Percentiles rank a stretch among this genome's conserved stretches.
phyloP scores from a whole-genome alignment of 2,888 invertebrate genomes.

The Lycophotia porphyrea region DNA sequence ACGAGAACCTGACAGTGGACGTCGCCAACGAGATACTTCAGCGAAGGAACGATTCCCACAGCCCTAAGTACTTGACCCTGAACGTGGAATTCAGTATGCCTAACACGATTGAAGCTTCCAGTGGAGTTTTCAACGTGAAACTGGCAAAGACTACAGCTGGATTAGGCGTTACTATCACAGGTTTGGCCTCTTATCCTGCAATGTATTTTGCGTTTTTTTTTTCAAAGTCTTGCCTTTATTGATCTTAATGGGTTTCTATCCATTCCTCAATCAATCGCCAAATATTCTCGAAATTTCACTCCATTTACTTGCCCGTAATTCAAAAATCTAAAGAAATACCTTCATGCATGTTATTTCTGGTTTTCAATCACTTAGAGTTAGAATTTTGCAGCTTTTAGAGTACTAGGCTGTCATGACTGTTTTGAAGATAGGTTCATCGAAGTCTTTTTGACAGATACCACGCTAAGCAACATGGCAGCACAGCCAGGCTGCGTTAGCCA shows the following conservation, averaged over 20 bases:
- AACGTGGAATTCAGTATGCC: constrained; percentile 97
- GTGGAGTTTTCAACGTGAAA: constrained; percentile 97
- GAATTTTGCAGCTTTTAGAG: neutral
- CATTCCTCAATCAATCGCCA: neutral
- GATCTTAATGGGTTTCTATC: neutral
- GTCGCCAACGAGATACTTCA: constrained; percentile 91
- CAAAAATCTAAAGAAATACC: neutral
- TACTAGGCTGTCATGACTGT: constrained; percentile 10
- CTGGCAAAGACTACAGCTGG: constrained; percentile 95
- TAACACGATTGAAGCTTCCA: constrained; percentile 96
- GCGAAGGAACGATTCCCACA: constrained; percentile 90
- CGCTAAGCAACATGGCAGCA: constrained; percentile 59
- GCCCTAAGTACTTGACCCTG: constrained; percentile 92
- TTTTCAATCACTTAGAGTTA: neutral
- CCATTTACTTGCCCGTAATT: neutral
- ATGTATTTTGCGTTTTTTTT: neutral
- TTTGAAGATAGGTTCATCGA: constrained; percentile 46
- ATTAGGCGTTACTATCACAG: constrained; percentile 97
- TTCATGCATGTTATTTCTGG: constrained; percentile 7
- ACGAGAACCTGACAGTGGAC: constrained; percentile 91
- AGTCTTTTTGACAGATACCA: constrained; percentile 54
- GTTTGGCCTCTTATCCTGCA: constrained; percentile 76
- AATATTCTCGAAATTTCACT: neutral
- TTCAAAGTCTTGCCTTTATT: neutral
- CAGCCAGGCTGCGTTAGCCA: constrained; percentile 62